Evolutionary conservation across 2,797 vertebrate species (phyloP).

Genomic region (Danio albolineatus): DNA sequence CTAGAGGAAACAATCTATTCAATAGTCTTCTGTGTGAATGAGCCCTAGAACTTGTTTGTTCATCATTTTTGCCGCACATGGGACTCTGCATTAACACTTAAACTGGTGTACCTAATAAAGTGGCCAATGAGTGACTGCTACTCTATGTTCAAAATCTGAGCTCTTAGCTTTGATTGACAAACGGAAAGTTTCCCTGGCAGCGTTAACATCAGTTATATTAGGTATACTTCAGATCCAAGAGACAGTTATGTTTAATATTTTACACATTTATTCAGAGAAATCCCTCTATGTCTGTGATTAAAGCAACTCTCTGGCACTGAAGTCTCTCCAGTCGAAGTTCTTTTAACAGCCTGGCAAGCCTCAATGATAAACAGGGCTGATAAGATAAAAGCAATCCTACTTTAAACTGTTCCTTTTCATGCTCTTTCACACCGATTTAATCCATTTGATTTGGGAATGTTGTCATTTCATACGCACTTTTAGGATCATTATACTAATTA

Average conservation of each 20-base stretch:
- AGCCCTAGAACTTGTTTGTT: too few relatives aligned
- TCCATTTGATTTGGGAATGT: neutral
- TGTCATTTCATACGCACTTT: neutral
- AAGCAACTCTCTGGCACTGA: neutral
- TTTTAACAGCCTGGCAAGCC: neutral
- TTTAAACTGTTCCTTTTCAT: neutral
- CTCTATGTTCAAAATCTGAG: neutral
- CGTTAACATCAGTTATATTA: neutral
- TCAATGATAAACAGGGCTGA: conserved; percentile 13
- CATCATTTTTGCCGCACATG: too few relatives aligned
- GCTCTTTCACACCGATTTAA: neutral
- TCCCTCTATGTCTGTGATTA: neutral
- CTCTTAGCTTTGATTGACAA: neutral
- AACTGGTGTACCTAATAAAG: too few relatives aligned
- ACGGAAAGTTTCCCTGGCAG: neutral
- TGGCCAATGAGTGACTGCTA: too few relatives aligned
- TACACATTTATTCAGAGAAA: neutral
- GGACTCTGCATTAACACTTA: too few relatives aligned
- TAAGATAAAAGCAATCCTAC: neutral
- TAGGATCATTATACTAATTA: neutral
- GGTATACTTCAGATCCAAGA: neutral
- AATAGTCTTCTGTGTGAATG: too few relatives aligned
- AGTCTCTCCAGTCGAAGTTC: neutral
- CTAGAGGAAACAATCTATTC: too few relatives aligned
- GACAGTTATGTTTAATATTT: neutral